Percentiles rank a stretch among this genome's conserved stretches.
phyloP scores from a whole-genome alignment of 2,888 invertebrate species.

The Aporophyla lueneburgensis region DNA sequence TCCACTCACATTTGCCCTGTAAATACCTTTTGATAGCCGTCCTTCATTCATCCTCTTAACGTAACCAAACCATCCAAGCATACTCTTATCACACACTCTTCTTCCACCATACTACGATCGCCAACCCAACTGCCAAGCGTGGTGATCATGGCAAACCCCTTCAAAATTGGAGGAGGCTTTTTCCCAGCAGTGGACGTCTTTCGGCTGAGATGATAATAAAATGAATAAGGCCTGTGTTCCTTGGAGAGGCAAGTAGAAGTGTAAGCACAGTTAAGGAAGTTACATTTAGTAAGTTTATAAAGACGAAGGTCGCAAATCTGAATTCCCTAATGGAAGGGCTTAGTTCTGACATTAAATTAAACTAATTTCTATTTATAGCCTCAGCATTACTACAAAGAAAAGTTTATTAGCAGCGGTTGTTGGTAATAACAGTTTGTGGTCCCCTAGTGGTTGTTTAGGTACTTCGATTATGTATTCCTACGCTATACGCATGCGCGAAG shows the following conservation, averaged over 20 bases:
- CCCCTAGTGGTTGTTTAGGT: slow-evolving; percentile 13
- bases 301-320: neutral
- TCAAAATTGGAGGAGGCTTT: too few relatives aligned
- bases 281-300: neutral
- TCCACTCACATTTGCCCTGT: too few relatives aligned
- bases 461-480: slow-evolving; percentile 29
- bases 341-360: slow-evolving; percentile 1
- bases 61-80: too few relatives aligned
- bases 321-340: neutral
- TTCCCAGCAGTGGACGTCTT: too few relatives aligned
- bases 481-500: slow-evolving; percentile 42
- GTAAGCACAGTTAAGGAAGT: neutral
- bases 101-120: too few relatives aligned
- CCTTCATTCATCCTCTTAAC: too few relatives aligned
- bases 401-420: slow-evolving; percentile 18
- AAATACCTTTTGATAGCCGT: too few relatives aligned
- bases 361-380: slow-evolving; percentile 4
- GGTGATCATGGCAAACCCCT: too few relatives aligned
- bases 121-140: too few relatives aligned
- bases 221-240: neutral
- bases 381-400: neutral
- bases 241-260: neutral
- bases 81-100: too few relatives aligned
- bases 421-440: slow-evolving; percentile 28
- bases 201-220: too few relatives aligned